Percentiles rank a stretch among this genome's conserved stretches.
phyloP scores from a whole-genome alignment of 2,888 invertebrate genomes.

The Ichneumon xanthorius region DNA sequence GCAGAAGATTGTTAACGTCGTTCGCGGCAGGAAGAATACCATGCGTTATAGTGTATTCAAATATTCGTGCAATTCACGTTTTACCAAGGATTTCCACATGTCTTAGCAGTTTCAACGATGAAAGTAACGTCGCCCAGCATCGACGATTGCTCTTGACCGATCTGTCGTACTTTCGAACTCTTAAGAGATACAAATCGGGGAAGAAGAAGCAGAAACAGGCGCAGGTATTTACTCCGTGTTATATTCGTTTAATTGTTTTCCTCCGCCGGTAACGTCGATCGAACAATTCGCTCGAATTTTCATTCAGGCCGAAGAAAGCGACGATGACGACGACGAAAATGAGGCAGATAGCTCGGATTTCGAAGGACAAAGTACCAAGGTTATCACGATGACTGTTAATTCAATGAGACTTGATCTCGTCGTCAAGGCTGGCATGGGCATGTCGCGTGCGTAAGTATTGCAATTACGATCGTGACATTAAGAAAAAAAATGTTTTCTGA shows the following conservation, averaged over 20 bases:
- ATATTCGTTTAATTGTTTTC: not conserved
- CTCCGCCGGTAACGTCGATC: not conserved
- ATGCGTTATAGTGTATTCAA: not conserved
- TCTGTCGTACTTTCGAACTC: not conserved
- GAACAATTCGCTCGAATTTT: not conserved
- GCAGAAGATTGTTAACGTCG: conserved; percentile 24
- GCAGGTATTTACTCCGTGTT: conserved; percentile 29
- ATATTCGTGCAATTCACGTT: conserved; percentile 36
- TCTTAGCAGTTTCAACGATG: not conserved
- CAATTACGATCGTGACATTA: not conserved
- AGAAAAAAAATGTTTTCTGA: conserved; percentile 10
- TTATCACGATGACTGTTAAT: conserved; percentile 88
- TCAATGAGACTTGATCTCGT: conserved; percentile 90
- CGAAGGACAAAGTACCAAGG: conserved; percentile 88
- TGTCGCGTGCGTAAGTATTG: conserved; percentile 90
- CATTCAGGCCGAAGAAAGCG: conserved; percentile 75
- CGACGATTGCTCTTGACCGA: conserved; percentile 3
- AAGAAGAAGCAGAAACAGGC: conserved; percentile 36
- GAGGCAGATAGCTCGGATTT: conserved; percentile 85
- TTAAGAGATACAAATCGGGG: conserved; percentile 47
- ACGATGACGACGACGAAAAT: conserved; percentile 85
- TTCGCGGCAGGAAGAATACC: conserved; percentile 18
- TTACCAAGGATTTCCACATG: conserved; percentile 23
- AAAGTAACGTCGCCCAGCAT: not conserved
- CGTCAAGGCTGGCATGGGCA: conserved; percentile 89